phyloP scores from a whole-genome alignment of 1,140 invertebrate species.

The Dinoponera quadriceps region DNA sequence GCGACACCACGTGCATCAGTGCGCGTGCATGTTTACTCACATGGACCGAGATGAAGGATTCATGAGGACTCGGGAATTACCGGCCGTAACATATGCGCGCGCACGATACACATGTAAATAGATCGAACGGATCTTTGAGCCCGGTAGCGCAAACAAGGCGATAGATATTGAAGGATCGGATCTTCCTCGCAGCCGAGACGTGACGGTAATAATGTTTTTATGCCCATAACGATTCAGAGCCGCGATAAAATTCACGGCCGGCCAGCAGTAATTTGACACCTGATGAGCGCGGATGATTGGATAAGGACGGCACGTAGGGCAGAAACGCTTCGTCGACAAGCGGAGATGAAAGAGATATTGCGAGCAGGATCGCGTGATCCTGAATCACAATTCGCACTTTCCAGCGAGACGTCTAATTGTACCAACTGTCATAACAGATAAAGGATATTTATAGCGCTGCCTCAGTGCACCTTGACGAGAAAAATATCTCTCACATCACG shows the following conservation, averaged over 20 bases:
- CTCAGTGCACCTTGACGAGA: not conserved
- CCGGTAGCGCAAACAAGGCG: not conserved
- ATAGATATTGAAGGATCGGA: not conserved
- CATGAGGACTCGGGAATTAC: not conserved
- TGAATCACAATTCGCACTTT: conserved; percentile 34
- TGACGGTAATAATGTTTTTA: conserved; percentile 11
- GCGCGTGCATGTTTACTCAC: not conserved
- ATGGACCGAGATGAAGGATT: not conserved
- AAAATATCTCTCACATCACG: not conserved
- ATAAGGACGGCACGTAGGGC: conserved; percentile 4
- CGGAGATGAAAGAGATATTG: conserved; percentile 28
- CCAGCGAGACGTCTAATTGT: not conserved
- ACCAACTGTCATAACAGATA: conserved; percentile 6
- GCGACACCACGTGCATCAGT: not conserved
- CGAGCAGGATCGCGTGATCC: conserved; percentile 4
- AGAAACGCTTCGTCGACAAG: conserved; percentile 5
- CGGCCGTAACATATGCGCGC: not conserved
- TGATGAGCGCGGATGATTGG: conserved; percentile 2
- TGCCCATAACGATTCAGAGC: conserved; percentile 25
- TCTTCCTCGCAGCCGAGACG: not conserved
- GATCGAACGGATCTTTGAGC: not conserved
- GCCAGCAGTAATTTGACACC: conserved; percentile 28
- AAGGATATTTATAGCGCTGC: conserved; percentile 13
- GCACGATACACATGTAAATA: not conserved
- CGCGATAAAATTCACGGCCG: not conserved